Conservation (phyloP, 2,113 vertebrate genomes). For the Tachysurus fulvidraco region DNA sequence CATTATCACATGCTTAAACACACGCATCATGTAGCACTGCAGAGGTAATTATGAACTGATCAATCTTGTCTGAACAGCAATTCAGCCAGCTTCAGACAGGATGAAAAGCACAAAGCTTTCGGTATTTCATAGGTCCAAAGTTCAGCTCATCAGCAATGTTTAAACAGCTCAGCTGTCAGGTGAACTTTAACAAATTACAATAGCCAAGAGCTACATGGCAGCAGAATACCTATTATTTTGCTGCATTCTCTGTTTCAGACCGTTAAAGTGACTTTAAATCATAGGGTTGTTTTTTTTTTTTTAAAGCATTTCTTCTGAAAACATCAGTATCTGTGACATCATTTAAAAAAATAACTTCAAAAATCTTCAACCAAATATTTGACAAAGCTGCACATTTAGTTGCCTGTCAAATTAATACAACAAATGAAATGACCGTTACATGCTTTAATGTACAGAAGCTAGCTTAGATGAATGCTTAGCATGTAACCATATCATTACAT, state of each 20-base stretch:
- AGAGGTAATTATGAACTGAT: constrained; percentile 45
- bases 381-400: too few relatives aligned
- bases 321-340: background rate
- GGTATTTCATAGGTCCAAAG: background rate
- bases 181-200: background rate
- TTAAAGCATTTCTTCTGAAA: background rate
- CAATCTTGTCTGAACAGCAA: constrained; percentile 42
- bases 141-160: background rate
- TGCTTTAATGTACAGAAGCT: too few relatives aligned
- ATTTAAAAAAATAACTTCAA: too few relatives aligned
- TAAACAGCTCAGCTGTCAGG: background rate
- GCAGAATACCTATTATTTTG: background rate
- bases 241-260: background rate
- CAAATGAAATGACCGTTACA: too few relatives aligned
- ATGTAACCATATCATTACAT: too few relatives aligned
- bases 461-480: too few relatives aligned
- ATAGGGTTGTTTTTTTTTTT: background rate
- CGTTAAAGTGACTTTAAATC: background rate
- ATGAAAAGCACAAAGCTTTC: constrained; percentile 15
- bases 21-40: constrained; percentile 37
- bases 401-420: too few relatives aligned
- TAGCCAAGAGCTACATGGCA: background rate
- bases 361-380: too few relatives aligned
- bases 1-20: constrained; percentile 46
- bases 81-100: constrained; percentile 18